Evolutionary conservation across 1,140 invertebrate species (phyloP).

Genomic region (Monochamus saltuarius): DNA sequence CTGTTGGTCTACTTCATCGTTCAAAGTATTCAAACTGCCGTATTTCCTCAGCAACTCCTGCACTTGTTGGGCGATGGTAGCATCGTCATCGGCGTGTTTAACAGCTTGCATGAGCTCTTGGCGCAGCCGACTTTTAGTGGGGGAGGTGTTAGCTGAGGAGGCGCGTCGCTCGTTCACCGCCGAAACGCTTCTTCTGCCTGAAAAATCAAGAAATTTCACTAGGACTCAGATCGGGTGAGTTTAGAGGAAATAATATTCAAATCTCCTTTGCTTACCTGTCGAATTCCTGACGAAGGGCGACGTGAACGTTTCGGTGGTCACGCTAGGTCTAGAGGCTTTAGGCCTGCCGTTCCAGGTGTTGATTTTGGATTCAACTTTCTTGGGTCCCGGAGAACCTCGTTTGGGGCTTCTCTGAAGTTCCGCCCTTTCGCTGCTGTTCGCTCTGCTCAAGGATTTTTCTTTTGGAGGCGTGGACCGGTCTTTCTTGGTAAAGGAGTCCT

Average conservation of each 20-base stretch:
- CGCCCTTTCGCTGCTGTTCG: conserved; percentile 36
- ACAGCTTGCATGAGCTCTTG: conserved; percentile 71
- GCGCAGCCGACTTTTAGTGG: conserved; percentile 67
- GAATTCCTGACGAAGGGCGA: conserved; percentile 65
- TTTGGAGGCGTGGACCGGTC: not conserved
- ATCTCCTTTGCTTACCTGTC: conserved; percentile 41
- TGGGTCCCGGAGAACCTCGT: conserved; percentile 54
- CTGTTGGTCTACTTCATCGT: conserved; percentile 49
- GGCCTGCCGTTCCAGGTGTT: conserved; percentile 72
- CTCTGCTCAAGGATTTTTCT: conserved; percentile 43
- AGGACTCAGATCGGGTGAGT: no score
- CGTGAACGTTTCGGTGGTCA: conserved; percentile 69
- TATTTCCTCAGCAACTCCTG: conserved; percentile 70
- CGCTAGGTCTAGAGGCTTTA: conserved; percentile 57
- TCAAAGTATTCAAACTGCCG: conserved; percentile 57
- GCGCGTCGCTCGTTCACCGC: conserved; percentile 61
- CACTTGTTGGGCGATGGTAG: conserved; percentile 48
- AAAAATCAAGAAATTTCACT: not conserved
- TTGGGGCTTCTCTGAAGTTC: conserved; percentile 45
- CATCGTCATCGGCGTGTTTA: conserved; percentile 61
- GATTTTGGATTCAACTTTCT: conserved; percentile 52
- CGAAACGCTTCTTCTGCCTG: conserved; percentile 59
- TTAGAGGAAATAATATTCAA: no score
- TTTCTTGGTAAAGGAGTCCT: conserved; percentile 14
- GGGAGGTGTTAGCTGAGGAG: conserved; percentile 61